These are phyloP conservation scores for Botia kubotai DNA, from an alignment of 2,797 vertebrate species.

Conservation along the genomic window DNA sequence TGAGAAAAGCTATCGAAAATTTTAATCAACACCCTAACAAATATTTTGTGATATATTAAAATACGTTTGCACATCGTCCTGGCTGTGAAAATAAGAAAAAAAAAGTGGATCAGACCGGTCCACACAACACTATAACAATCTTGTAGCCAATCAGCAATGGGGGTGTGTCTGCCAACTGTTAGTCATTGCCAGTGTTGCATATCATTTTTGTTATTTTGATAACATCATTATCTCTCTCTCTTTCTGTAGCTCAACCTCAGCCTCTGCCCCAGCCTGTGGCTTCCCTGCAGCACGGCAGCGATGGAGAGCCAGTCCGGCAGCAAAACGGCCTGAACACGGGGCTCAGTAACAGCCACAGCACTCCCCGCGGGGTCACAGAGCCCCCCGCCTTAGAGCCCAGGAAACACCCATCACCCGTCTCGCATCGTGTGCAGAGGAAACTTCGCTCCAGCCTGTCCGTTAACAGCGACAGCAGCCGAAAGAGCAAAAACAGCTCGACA, in stretches of 20 bases:
- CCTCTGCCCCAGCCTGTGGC: slow-evolving; percentile 78
- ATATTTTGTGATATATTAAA: too few species aligned
- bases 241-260: slow-evolving; percentile 88
- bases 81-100: too few species aligned
- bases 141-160: too few species aligned
- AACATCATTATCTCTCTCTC: too few species aligned
- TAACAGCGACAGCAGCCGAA: slow-evolving; percentile 89
- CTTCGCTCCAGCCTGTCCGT: slow-evolving; percentile 94
- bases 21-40: too few species aligned
- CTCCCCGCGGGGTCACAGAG: slow-evolving; percentile 72
- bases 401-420: slow-evolving; percentile 85
- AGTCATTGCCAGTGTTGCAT: too few species aligned
- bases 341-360: slow-evolving; percentile 82
- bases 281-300: slow-evolving; percentile 76
- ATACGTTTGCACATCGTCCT: too few species aligned
- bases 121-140: too few species aligned
- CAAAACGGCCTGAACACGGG: slow-evolving; percentile 76
- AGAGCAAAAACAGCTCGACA: slow-evolving; percentile 88
- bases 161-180: too few species aligned
- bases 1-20: too few species aligned
- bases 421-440: slow-evolving; percentile 93
- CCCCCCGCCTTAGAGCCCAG: slow-evolving; percentile 73
- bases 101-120: too few species aligned
- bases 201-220: too few species aligned
- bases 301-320: slow-evolving; percentile 69